A percentile compares a stretch with the other conserved stretches of the same genome.
These are phyloP conservation scores for Lophius piscatorius DNA, from an alignment of 2,113 vertebrate species.

Conservation along the genomic window DNA sequence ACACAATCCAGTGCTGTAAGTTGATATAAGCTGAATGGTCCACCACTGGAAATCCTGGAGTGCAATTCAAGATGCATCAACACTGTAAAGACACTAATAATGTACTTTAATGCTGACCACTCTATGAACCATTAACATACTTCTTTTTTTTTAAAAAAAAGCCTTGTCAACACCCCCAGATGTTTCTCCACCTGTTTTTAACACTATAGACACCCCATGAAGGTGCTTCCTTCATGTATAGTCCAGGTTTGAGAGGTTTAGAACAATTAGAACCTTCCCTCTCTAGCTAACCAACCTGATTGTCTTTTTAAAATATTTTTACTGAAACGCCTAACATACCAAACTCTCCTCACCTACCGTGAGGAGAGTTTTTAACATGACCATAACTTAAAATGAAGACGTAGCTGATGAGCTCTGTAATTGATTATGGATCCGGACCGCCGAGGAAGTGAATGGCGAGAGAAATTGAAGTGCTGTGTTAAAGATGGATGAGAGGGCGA, in stretches of 20 bases:
- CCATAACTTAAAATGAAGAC: constrained; percentile 43
- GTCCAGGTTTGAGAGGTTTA: constrained; percentile 55
- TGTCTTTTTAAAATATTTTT: constrained; percentile 68
- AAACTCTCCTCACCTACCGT: too few relatives aligned
- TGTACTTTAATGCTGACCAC: constrained; percentile 52
- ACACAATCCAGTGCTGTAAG: constrained; percentile 52
- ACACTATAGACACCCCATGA: constrained; percentile 56
- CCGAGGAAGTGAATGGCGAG: constrained; percentile 5
- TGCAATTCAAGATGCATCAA: constrained; percentile 54
- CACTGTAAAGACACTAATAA: constrained; percentile 52
- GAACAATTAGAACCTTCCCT: constrained; percentile 60
- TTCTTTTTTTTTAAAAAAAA: constrained; percentile 21
- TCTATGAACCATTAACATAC: constrained; percentile 47
- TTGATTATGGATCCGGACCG: neutral
- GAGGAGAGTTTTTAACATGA: constrained; percentile 49
- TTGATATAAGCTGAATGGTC: constrained; percentile 62
- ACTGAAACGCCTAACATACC: constrained; percentile 61
- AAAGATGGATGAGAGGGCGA: constrained; percentile 9
- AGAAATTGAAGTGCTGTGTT: constrained; percentile 16
- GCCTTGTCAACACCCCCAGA: constrained; percentile 61
- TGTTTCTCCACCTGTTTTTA: constrained; percentile 59
- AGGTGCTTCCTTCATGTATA: constrained; percentile 62
- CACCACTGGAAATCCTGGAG: constrained; percentile 58
- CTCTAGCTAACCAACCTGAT: constrained; percentile 57
- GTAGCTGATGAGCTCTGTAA: neutral